Conservation (phyloP, 1,140 invertebrate genomes). For the Nixonia krombeini region DNA sequence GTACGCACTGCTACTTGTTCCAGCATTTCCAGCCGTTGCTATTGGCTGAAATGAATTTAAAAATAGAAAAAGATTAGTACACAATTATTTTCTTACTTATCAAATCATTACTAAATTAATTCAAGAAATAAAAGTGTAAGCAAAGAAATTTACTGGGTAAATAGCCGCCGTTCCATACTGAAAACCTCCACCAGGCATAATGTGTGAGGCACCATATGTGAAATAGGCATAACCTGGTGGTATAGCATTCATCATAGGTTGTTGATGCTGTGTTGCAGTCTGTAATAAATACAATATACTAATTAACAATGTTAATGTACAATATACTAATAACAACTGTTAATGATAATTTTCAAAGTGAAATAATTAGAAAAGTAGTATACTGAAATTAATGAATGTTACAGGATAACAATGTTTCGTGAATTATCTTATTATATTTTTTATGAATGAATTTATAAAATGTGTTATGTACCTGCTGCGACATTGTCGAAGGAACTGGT, state of each 20-base stretch:
- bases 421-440: no score
- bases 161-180: slow-evolving; percentile 81
- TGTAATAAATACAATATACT: slow-evolving; percentile 61
- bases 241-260: slow-evolving; percentile 75
- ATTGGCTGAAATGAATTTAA: slow-evolving; percentile 75
- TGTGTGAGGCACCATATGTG: slow-evolving; percentile 75
- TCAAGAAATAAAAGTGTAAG: slow-evolving; percentile 11
- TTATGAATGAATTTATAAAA: no score
- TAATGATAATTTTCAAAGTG: no score
- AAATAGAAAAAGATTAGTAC: no score
- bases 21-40: slow-evolving; percentile 76
- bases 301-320: no score
- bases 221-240: slow-evolving; percentile 80
- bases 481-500: slow-evolving; percentile 82
- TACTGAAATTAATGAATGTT: no score
- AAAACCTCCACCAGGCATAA: slow-evolving; percentile 81
- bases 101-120: not conserved
- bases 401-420: no score
- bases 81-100: not conserved
- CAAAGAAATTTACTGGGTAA: slow-evolving; percentile 74
- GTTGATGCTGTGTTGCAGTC: slow-evolving; percentile 76
- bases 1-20: slow-evolving; percentile 76
- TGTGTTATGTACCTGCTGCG: slow-evolving; percentile 80
- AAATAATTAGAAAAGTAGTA: no score
- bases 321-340: no score